Evolutionary conservation across 2,797 vertebrate genomes (phyloP), one percentile per base, ranked within the genome.

Genomic region (Cyclopterus lumpus): DNA sequence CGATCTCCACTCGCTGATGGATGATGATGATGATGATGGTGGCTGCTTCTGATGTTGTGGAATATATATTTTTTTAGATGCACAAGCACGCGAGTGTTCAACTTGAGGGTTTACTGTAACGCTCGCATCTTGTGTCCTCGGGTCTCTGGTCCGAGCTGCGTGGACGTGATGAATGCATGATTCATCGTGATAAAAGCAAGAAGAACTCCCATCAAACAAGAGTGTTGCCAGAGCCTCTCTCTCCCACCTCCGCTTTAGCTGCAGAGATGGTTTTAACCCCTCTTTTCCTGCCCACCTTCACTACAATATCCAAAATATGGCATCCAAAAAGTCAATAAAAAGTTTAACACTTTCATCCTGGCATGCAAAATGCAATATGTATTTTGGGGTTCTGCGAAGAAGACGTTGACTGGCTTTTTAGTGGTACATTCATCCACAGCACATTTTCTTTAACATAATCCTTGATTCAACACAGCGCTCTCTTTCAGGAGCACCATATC

Each of bases 121-220:
- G 36, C 67, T 76, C 40, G 15, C 36, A 3, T 34, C 28, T 15
- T 8, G 58, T 67, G 70, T 73, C 58, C 38, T 53, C 51, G 4
- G 74, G 36, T 20, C 8, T 38, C 46, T 48, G 62, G n/a, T 60
- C 54, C 28, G 71, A 73, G 82, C 76, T 71, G 77, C 28, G 51
- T 67, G 15, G 49, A 67, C 8, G 36, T 67, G 78, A 80, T 65
- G 32, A 72, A 76, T 44, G 57, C 71, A 53, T 81, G 75, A 83
- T 75, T 86, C 75, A 75, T 70, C 1, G 40, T 20, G 74, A 84
- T 82, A 68, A 89, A 84, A 83, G 78, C 5, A 1, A 77, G 34
- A 59, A 67, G 74, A 83, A 42, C 40, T 42, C 40, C 5, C 40
- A 16, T 42, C 40, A 42, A 40, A 40, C 38, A 38, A 12, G 2